Evolutionary conservation across 2,113 vertebrate genomes (phyloP), one percentile per base, ranked within the genome.

Genomic region (Anhinga rufa): DNA sequence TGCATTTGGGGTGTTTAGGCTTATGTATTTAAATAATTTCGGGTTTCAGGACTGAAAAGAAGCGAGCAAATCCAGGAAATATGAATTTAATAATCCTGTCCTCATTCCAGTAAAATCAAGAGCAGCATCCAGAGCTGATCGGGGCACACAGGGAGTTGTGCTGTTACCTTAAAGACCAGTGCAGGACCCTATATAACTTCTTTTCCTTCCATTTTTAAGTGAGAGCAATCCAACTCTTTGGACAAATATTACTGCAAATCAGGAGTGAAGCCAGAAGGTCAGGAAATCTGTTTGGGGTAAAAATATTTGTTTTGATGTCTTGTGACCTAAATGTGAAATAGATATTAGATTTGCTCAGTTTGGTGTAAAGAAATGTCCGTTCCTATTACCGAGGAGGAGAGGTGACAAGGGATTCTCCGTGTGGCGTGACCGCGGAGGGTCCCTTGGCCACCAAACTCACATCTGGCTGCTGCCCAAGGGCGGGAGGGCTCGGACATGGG

Each of bases 241-340:
- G 26, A 68, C 20, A 87, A 85, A 68, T 51, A 55, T 20, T 54
- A 5, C 51, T 72, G n/a, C 13, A 38, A 82, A 82, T 51, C 44
- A 62, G 32, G 58, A 91, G 46, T 36, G 44, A 91, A 91, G 57
- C 51, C 51, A 36, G 48, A n/a, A 88, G 76, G 51, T 88, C 80
- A 88, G 52, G 52, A 75, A 86, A 86, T 52, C 7, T 62, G 25
- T 64, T 90, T 90, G 60, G 48, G 51, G n/a, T 29, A 82, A 95
- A 92, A 92, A 28, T 66, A 93, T 84, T 86, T 90, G 72, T 55
- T 96, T 90, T 88, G 95, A 82, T 94, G 82, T 80, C 74, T 77
- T 86, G 72, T 88, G 86, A 95, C 90, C 93, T 96, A 88, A 93
- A 96, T 90, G 86, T 86, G 93, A 91, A 93, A 96, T 90, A 95